Base-by-base conservation (phyloP, 2,888 invertebrate genomes). In the Hirtodrosophila trivittata region DNA sequence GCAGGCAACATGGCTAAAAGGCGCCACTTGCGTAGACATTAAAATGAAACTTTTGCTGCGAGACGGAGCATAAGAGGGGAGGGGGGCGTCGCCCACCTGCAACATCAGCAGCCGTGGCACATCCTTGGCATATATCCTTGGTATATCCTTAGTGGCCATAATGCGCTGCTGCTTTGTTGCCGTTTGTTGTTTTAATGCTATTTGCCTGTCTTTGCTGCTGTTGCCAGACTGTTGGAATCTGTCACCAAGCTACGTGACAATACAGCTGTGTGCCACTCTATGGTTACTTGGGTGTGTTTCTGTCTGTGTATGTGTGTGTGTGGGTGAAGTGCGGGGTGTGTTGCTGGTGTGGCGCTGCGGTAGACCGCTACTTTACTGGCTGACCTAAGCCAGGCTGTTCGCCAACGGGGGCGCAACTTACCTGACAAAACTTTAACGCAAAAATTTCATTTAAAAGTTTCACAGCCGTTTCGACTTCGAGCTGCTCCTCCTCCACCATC, bases 201-300 rank as follows among this genome's bases (percentile, higher is more conserved):
- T 80, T 80, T 84, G 73, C 81, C 77, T 69, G 67, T 37, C 18
- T 21, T 21, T 21, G 18, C 18, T 21, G 75, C 41, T 41, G 35
- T 49, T 42, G 56, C 52, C 45, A 35, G 42, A 42, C 52, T 65
- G 64, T 58, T 82, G 58, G 87, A 87, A 86, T 83, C 83, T 83
- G 83, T 83, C 83, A 83, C 85, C 83, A 63, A 64, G 81, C 77
- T 87, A 86, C 83, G 87, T 83, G 87, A 87, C 87, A 83, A 86
- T 87, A 74, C 66, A 69, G 86, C 57, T 69, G 46, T 49, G 54
- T 47, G 26, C n/a, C 33, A 45, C 50, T 52, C 26, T 25, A 30
- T 6, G 6, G 8, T 18, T 9, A n/a, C 38, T 16, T 42, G 54
- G 49, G 18, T 46, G 30, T 12, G 30, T 14, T 49, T 13, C 14